phyloP scores from a whole-genome alignment of 2,113 vertebrate species.

The Xenus cinereus region DNA sequence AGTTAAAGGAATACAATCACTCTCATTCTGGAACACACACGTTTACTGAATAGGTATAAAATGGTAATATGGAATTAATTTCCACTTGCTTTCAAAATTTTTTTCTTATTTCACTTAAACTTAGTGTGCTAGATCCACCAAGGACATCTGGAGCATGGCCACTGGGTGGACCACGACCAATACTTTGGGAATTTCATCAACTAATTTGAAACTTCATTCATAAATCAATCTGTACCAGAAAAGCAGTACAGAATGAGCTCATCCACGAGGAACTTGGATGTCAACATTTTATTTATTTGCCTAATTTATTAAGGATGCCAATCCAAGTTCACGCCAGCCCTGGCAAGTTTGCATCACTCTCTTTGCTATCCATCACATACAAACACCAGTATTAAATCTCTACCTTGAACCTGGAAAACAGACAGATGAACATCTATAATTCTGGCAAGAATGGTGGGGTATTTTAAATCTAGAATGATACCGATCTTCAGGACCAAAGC shows the following conservation, averaged over 20 bases:
- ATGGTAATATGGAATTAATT: background rate
- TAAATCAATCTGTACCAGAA: constrained; percentile 48
- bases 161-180: background rate
- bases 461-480: background rate
- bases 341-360: background rate
- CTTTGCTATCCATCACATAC: background rate
- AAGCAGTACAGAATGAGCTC: constrained; percentile 35
- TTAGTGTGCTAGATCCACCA: background rate
- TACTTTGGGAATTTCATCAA: background rate
- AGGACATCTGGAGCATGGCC: background rate
- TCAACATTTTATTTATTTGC: constrained; percentile 43
- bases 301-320: constrained; percentile 20
- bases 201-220: constrained; percentile 3
- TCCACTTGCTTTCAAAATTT: background rate
- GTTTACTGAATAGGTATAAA: background rate
- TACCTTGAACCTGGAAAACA: background rate
- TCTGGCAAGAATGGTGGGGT: background rate
- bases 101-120: background rate
- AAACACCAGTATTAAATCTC: background rate
- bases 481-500: background rate
- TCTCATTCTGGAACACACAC: background rate
- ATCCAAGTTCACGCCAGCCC: background rate
- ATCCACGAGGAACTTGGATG: background rate
- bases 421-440: background rate
- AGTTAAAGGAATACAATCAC: background rate